Evolutionary conservation across 2,113 vertebrate species (phyloP).

Genomic region (Sialia sialis): DNA sequence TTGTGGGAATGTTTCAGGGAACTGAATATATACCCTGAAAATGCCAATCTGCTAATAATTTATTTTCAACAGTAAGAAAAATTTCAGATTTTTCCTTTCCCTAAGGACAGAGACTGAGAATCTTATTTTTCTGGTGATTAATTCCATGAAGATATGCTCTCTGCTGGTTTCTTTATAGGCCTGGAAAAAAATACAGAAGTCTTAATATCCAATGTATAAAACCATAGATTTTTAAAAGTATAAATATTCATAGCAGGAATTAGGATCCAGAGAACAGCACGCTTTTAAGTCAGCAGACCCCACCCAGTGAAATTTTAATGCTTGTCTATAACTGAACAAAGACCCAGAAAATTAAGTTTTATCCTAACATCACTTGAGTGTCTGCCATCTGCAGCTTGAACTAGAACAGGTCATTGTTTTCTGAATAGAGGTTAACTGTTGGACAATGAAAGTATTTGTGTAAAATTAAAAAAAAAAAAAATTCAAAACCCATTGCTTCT

Average conservation of each 20-base stretch:
- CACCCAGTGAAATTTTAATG: background rate
- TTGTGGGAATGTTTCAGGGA: background rate
- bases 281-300: background rate
- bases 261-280: background rate
- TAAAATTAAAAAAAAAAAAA: background rate
- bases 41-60: background rate
- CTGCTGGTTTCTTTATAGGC: background rate
- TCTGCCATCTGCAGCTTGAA: background rate
- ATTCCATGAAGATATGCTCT: background rate
- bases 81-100: background rate
- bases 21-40: background rate
- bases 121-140: background rate
- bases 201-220: background rate
- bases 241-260: background rate
- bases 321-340: background rate
- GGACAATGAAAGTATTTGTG: background rate
- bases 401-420: background rate
- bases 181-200: background rate
- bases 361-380: background rate
- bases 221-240: background rate
- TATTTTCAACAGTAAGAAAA: background rate
- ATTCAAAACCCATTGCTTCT: background rate
- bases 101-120: background rate
- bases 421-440: background rate
- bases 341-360: background rate